Percentiles rank a stretch among this genome's conserved stretches.
These are phyloP conservation scores for Helogale parvula DNA, from an alignment of 2,113 vertebrate species.

Conservation along the genomic window DNA sequence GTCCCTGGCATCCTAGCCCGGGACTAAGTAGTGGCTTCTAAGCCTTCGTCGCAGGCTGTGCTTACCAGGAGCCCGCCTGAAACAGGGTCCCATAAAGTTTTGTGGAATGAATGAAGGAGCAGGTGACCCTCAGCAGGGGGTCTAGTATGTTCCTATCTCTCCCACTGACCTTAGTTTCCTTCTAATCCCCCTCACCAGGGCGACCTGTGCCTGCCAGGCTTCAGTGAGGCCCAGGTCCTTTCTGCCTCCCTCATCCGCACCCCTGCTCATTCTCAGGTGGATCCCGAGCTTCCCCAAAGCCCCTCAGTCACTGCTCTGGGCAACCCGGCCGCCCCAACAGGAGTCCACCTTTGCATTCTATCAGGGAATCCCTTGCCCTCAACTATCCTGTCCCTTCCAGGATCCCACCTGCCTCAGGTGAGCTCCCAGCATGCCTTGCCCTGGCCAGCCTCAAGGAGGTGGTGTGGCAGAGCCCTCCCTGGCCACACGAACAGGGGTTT, in stretches of 20 bases:
- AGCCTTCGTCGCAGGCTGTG: not conserved
- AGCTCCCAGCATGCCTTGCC: not conserved
- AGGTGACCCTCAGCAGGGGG: fast-evolving
- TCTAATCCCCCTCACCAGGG: not conserved
- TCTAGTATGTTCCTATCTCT: fast-evolving
- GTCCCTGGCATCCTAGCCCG: fast-evolving
- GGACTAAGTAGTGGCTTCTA: not conserved
- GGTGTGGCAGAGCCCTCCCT: not conserved
- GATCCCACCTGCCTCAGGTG: not conserved
- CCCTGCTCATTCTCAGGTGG: not conserved
- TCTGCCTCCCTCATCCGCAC: not conserved
- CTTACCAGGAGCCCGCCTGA: not conserved
- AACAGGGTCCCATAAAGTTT: not conserved
- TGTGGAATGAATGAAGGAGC: not conserved
- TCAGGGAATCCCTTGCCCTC: not conserved
- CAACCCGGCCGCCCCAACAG: not conserved
- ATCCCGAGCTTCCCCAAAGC: not conserved
- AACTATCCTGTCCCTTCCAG: not conserved
- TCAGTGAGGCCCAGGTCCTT: not conserved
- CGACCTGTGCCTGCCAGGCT: not conserved
- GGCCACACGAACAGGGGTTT: not conserved
- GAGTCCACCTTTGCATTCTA: not conserved
- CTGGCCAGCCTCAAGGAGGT: not conserved
- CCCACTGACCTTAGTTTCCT: not conserved
- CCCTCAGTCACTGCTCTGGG: not conserved